A percentile compares a stretch with the other conserved stretches of the same genome.
phyloP scores from a whole-genome alignment of 2,888 invertebrate species.

The Mycalesis mineus region DNA sequence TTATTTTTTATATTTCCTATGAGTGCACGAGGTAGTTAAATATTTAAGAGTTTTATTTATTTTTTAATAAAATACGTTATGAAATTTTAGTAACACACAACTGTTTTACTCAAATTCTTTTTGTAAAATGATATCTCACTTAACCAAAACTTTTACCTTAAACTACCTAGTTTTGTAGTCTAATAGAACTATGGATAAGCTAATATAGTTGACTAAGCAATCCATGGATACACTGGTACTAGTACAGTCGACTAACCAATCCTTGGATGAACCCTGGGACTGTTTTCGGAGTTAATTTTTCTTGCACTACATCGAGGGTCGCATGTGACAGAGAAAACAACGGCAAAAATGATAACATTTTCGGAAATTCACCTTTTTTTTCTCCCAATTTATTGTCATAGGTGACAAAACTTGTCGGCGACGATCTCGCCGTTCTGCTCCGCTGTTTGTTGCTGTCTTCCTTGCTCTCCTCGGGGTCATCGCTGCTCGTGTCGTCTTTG shows the following conservation, averaged over 20 bases:
- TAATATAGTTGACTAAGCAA: no score
- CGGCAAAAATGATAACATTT: constrained; percentile 45
- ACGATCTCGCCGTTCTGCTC: constrained; percentile 40
- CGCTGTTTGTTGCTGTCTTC: constrained; percentile 36
- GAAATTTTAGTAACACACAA: no score
- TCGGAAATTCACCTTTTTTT: constrained; percentile 36
- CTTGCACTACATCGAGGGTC: constrained; percentile 12
- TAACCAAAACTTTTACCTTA: no score
- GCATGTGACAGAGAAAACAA: constrained; percentile 43
- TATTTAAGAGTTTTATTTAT: no score
- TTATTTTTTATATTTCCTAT: no score
- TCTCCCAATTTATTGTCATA: constrained; percentile 40
- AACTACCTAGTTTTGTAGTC: no score
- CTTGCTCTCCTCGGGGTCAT: constrained; percentile 44
- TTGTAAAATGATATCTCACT: no score
- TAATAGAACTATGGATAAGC: no score
- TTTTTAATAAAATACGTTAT: no score
- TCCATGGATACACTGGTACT: no score
- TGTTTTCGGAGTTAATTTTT: background rate
- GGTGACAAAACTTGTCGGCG: constrained; percentile 40
- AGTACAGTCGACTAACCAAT: background rate
- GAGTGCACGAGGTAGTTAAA: no score
- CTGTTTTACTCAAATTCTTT: no score
- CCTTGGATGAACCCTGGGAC: background rate
- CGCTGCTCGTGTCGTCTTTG: constrained; percentile 42